Evolutionary conservation across 2,113 vertebrate species (phyloP), one percentile per base, ranked within the genome.

Genomic region (Patagioenas fasciata): DNA sequence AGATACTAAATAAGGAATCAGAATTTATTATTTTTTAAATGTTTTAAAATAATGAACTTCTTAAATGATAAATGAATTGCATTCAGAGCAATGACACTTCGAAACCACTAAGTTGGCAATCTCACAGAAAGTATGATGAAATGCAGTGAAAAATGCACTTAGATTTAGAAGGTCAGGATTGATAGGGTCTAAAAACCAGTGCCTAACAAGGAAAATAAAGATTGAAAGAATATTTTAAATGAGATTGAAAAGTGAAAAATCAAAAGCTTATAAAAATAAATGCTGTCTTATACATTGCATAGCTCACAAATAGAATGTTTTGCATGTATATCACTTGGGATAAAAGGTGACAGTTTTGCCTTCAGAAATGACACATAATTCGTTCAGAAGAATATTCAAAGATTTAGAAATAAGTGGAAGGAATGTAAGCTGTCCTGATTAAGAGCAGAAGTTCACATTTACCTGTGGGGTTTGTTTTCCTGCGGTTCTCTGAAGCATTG

Each of bases 161-260:
- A 4, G 3, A 56, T 84, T 87, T 86, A 69, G 84, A 65, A 79
- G 47, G 72, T 72, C 78, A 66, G 54, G 36, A 73, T 48, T 88
- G 54, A 47, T 69, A 61, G 15, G 34, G 8, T 36, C 84, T 80
- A 6, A 87, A 92, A 81, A 71, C 1, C 11, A 80, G 34, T 70
- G 42, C 32, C 42, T 71, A 74, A 70, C 40, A 84, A 74, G 32
- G 51, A 64, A 91, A 89, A 90, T 58, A 79, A 87, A 87, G 81
- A 73, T 72, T 82, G 78, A 95, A 89, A 65, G 89, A 90, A 74
- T 23, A 50, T 89, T 87, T 87, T 62, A 85, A 88, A 83, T 89
- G 70, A n/a, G 57, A 93, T 66, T 50, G 74, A 89, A 77, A 89
- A 85, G 29, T 82, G 78, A 69, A 67, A 91, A 94, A 85, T 48